A percentile compares a stretch with the other conserved stretches of the same genome.
Conservation (phyloP, 2,113 vertebrate genomes). For the Apteryx owenii region DNA sequence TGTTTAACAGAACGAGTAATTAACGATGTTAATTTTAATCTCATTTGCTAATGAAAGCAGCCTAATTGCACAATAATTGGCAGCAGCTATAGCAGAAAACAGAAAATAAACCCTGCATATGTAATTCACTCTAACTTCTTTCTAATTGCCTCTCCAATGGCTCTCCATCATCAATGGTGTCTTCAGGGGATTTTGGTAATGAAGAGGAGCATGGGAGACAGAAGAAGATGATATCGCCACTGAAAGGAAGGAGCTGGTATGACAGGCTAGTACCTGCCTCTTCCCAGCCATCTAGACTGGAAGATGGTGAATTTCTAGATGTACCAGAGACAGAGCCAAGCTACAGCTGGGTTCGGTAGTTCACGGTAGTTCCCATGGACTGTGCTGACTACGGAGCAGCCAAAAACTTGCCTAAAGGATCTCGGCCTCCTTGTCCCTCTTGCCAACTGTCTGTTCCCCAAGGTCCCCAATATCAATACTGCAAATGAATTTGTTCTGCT, state of each 20-base stretch:
- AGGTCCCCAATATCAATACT: background rate
- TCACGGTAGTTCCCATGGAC: rapidly evolving
- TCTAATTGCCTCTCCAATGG: constrained; percentile 74
- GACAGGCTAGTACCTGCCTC: background rate
- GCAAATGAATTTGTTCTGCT: background rate
- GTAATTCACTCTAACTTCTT: constrained; percentile 78
- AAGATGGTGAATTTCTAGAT: background rate
- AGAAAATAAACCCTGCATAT: constrained; percentile 80
- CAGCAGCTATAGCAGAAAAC: constrained; percentile 76
- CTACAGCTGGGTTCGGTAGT: background rate
- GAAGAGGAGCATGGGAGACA: background rate
- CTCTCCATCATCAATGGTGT: constrained; percentile 41
- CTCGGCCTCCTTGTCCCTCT: background rate
- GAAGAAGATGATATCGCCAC: background rate
- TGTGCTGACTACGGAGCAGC: background rate
- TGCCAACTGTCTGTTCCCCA: background rate
- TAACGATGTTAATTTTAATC: constrained; percentile 86
- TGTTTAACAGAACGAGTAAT: constrained; percentile 80
- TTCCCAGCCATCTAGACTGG: background rate
- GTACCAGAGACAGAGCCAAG: background rate
- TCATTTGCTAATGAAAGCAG: constrained; percentile 85
- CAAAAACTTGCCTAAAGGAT: background rate
- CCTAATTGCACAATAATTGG: constrained; percentile 84
- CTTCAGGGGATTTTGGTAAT: constrained; percentile 44
- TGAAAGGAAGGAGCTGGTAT: background rate